Evolutionary conservation across 1,140 invertebrate species (phyloP).

Genomic region (Neelides sp.): DNA sequence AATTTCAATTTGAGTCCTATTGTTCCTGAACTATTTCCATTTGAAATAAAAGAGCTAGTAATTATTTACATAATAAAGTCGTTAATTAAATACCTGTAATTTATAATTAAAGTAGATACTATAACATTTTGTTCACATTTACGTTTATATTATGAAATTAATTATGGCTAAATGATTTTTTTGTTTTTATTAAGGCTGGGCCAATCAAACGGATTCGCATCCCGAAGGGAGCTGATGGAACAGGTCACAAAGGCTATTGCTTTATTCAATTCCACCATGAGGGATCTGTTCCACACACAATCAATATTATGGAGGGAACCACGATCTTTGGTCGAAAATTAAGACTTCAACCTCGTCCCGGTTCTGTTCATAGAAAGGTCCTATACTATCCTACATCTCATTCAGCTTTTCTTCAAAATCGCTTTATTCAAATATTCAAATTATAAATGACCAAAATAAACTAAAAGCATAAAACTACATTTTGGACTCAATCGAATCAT

Average conservation of each 20-base stretch:
- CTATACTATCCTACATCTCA: neutral
- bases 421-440: neutral
- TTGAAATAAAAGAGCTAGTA: too few species aligned
- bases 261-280: constrained; percentile 47
- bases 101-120: too few species aligned
- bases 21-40: too few species aligned
- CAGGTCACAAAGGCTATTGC: constrained; percentile 29
- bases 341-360: constrained; percentile 26
- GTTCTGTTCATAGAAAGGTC: constrained; percentile 30
- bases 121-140: too few species aligned
- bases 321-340: constrained; percentile 39
- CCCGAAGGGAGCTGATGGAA: constrained; percentile 54
- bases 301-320: constrained; percentile 52
- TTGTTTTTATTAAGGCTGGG: constrained; percentile 47
- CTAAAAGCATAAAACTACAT: too few species aligned
- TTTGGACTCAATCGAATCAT: too few species aligned
- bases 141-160: too few species aligned
- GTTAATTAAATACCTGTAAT: too few species aligned
- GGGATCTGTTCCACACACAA: constrained; percentile 57
- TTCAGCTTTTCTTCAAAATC: neutral
- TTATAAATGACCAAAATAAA: neutral
- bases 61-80: too few species aligned
- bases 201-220: constrained; percentile 60
- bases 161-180: too few species aligned
- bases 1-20: too few species aligned